These are phyloP conservation scores for Oppia nitens DNA, from an alignment of 1,140 invertebrate genomes.

Conservation along the genomic window DNA sequence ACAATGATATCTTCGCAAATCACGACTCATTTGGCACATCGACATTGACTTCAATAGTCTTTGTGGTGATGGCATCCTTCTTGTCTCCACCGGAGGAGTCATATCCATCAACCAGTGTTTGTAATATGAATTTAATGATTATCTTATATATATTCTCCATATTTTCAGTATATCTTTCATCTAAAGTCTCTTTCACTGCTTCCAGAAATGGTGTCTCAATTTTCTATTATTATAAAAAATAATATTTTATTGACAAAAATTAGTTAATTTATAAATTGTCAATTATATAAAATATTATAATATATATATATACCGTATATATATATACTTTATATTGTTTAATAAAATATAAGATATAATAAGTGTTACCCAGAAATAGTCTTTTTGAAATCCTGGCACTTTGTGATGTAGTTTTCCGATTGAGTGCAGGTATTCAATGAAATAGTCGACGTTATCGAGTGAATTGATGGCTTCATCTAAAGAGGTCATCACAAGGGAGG, in stretches of 20 bases:
- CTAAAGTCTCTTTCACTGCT: conserved; percentile 62
- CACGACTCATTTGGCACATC: background rate
- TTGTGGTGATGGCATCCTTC: background rate
- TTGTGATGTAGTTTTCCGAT: conserved; percentile 61
- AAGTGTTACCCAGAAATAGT: conserved; percentile 78
- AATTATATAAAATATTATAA: too few relatives aligned
- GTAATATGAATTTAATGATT: conserved; percentile 74
- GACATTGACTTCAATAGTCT: background rate
- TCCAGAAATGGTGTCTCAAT: conserved; percentile 72
- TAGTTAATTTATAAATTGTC: background rate
- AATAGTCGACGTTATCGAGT: conserved; percentile 62
- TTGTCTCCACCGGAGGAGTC: conserved; percentile 33
- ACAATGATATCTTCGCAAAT: too few relatives aligned
- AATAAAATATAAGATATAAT: too few relatives aligned
- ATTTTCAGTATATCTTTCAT: conserved; percentile 74
- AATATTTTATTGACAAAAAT: background rate
- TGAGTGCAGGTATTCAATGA: conserved; percentile 60
- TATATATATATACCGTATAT: too few relatives aligned
- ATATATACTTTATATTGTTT: background rate
- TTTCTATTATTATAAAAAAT: conserved; percentile 41
- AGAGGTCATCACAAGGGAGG: conserved; percentile 69
- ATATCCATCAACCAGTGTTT: conserved; percentile 63
- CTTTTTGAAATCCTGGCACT: conserved; percentile 63
- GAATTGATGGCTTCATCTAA: conserved; percentile 60
- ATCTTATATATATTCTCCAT: conserved; percentile 77